Evolutionary conservation across 2,113 vertebrate genomes (phyloP).

Genomic region (Silurus asotus): DNA sequence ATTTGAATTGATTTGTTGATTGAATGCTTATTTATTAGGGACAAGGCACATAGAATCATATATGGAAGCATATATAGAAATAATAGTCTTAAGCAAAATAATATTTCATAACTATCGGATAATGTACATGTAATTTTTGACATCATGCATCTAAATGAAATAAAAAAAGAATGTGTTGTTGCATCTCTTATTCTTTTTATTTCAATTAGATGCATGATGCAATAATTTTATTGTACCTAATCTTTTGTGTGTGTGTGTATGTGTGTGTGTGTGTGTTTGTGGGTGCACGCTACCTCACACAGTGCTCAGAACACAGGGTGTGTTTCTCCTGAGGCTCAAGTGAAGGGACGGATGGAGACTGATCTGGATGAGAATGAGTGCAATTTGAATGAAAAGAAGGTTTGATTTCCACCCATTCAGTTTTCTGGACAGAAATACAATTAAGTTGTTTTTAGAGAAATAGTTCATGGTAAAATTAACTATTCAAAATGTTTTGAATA

Average conservation of each 20-base stretch:
- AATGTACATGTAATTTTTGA: neutral
- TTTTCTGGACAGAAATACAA: neutral
- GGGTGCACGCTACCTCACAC: neutral
- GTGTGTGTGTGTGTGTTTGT: neutral
- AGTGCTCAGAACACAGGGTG: slow-evolving; percentile 61
- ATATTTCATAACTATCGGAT: neutral
- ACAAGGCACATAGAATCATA: neutral
- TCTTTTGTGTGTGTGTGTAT: neutral
- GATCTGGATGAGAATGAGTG: slow-evolving; percentile 74
- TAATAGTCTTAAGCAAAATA: neutral
- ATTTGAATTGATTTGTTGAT: neutral
- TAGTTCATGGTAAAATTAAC: neutral
- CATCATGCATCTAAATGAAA: too few species aligned
- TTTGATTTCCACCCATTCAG: slow-evolving; percentile 56
- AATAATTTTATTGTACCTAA: neutral
- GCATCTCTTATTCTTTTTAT: too few species aligned
- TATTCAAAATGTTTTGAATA: too few species aligned
- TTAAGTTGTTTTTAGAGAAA: neutral
- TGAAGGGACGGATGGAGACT: slow-evolving; percentile 71
- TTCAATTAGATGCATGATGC: too few species aligned
- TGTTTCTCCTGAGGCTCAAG: slow-evolving; percentile 64
- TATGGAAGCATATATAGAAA: neutral
- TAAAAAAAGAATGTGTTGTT: too few species aligned
- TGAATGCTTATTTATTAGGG: neutral
- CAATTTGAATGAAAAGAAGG: slow-evolving; percentile 86